Base-by-base conservation (phyloP, 1,140 invertebrate genomes). In the Pseudobourletiella spinata region DNA sequence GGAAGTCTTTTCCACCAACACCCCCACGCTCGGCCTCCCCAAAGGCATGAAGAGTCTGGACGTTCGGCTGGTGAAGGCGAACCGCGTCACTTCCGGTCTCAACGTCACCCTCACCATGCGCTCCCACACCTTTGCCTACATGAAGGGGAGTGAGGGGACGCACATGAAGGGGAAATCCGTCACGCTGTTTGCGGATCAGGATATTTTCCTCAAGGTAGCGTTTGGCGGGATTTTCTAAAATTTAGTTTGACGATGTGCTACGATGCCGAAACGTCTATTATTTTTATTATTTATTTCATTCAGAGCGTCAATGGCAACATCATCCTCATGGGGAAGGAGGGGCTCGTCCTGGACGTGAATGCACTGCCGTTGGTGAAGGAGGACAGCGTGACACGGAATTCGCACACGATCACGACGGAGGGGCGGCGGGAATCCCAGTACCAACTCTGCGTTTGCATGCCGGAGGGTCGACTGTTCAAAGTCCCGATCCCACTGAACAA, bases 381-480 rank as follows among this genome's bases (percentile, higher is more conserved):
- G 0, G 73, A 78, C 1, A 2, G 75, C 77, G 48, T 69, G 4
- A 71, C 59, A 71, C 73, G 57, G 25, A 71, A 67, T 29, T 60
- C 39, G 11, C 57, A 79, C 74, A 67, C 65, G 0, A 60, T 57
- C 55, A 51, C 57, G 70, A 78, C 59, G 72, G 74, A 67, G 70
- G 76, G 64, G 32, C 64, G 67, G 46, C 60, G 60, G 16, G 59
- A 65, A 24, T 55, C 71, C 2, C 87, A 91, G 71, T 92, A 84
- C 71, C 91, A 91, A 76, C 78, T 93, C 2, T 93, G 89, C 64
- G 83, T 91, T 1, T 92, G 89, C 71, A 91, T 91, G 87, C 88
- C 89, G 0, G 79, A 84, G 61, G 89, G 89, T 0, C 87, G 86
- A 71, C 72, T 93, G 6, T 93, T 90, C 70, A 80, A 83, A 63